These are phyloP conservation scores for Apotomis betuletana DNA, from an alignment of 2,888 invertebrate species.

Conservation along the genomic window DNA sequence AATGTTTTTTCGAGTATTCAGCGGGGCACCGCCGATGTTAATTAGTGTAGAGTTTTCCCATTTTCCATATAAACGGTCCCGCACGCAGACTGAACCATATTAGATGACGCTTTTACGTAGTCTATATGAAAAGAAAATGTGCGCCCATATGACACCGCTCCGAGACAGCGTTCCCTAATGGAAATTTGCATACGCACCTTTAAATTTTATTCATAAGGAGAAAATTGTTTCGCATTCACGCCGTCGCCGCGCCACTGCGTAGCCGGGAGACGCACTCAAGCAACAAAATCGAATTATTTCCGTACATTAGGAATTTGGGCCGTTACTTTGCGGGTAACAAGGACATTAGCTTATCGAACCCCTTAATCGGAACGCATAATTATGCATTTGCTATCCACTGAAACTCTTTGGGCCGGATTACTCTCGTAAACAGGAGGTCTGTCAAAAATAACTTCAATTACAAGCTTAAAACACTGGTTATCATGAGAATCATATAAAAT, in stretches of 20 bases:
- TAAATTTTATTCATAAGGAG: conserved; percentile 82
- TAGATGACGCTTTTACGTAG: conserved; percentile 66
- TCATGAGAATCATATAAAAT: no score
- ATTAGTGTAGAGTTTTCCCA: conserved; percentile 21
- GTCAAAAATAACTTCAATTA: no score
- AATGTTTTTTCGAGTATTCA: conserved; percentile 18
- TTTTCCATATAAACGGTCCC: conserved; percentile 34
- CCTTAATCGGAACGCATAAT: conserved; percentile 33
- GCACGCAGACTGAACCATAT: conserved; percentile 48
- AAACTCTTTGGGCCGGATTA: no score
- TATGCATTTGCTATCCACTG: conserved; percentile 35
- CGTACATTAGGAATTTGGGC: conserved; percentile 64
- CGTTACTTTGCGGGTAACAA: conserved; percentile 59
- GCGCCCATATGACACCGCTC: conserved; percentile 75
- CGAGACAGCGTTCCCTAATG: conserved; percentile 73
- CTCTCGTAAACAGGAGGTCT: not conserved
- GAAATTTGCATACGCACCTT: conserved; percentile 81
- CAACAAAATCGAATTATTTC: conserved; percentile 77
- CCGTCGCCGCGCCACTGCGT: conserved; percentile 48
- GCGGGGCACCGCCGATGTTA: conserved; percentile 11
- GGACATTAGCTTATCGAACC: conserved; percentile 47
- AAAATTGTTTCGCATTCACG: conserved; percentile 78
- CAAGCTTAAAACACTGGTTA: no score
- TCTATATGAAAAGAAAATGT: conserved; percentile 73
- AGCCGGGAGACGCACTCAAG: conserved; percentile 61